Evolutionary conservation across 23 tunicate species (phyloP).

Genomic region (Diplosoma virens): DNA sequence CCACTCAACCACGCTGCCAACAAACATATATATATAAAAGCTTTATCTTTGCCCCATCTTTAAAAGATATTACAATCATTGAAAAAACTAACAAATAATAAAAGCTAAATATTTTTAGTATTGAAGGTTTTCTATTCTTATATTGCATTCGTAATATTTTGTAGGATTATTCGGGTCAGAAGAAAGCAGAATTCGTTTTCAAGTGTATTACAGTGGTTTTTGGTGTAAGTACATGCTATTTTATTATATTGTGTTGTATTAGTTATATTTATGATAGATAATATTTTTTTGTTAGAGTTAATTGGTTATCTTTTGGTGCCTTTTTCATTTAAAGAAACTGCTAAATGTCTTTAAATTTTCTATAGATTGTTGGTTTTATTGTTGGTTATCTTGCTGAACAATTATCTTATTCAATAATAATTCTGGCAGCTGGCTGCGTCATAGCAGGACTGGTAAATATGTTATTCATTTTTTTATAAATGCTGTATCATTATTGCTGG

Average conservation of each 20-base stretch:
- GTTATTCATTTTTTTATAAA: too few relatives aligned
- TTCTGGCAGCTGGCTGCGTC: slow-evolving; percentile 49
- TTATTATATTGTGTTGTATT: too few relatives aligned
- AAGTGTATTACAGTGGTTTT: slow-evolving; percentile 28
- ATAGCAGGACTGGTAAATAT: slow-evolving; percentile 46
- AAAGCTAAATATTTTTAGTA: too few relatives aligned
- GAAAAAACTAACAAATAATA: too few relatives aligned
- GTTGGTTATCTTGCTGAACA: slow-evolving; percentile 56
- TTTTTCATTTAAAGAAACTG: not conserved
- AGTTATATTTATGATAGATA: not conserved
- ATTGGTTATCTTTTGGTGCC: not conserved
- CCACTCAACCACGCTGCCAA: too few relatives aligned
- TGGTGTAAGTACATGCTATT: slow-evolving; percentile 46
- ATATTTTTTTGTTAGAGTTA: not conserved
- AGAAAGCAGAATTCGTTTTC: slow-evolving; percentile 42
- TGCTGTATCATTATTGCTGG: too few relatives aligned
- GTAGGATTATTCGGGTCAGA: slow-evolving; percentile 54
- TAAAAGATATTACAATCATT: too few relatives aligned
- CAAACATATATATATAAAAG: too few relatives aligned
- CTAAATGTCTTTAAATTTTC: not conserved
- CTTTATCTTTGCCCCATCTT: too few relatives aligned
- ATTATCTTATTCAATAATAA: slow-evolving; percentile 40
- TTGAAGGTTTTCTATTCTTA: too few relatives aligned
- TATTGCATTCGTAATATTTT: too few relatives aligned
- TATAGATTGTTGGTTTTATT: slow-evolving; percentile 47